These are phyloP conservation scores for Hydropsyche betteni DNA, from an alignment of 2,888 invertebrate genomes.

Conservation along the genomic window DNA sequence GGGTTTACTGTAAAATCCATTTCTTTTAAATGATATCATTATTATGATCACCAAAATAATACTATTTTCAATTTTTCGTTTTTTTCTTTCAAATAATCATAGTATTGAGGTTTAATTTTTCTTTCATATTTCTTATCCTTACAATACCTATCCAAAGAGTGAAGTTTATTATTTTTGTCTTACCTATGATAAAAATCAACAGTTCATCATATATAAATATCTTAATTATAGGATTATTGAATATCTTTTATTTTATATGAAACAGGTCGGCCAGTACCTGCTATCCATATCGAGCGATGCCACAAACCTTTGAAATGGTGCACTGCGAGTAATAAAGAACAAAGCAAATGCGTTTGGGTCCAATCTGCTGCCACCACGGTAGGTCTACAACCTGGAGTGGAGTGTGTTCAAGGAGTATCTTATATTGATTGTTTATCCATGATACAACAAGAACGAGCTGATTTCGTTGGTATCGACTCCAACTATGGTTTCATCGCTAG, in stretches of 20 bases:
- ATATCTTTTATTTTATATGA: not conserved
- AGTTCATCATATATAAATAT: not conserved
- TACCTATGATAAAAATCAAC: not conserved
- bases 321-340: slow-evolving; percentile 65
- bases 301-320: slow-evolving; percentile 69
- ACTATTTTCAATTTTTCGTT: too few relatives aligned
- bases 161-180: not conserved
- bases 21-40: too few relatives aligned
- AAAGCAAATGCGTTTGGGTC: slow-evolving; percentile 70
- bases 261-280: slow-evolving; percentile 58
- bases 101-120: too few relatives aligned
- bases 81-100: too few relatives aligned
- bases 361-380: slow-evolving; percentile 65
- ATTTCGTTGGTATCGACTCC: slow-evolving; percentile 70
- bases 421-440: slow-evolving; percentile 67
- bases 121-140: not conserved
- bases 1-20: too few relatives aligned
- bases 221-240: too few relatives aligned
- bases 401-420: slow-evolving; percentile 62
- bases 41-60: too few relatives aligned
- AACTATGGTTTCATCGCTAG: slow-evolving; percentile 72
- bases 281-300: slow-evolving; percentile 56
- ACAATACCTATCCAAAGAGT: not conserved
- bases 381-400: slow-evolving; percentile 69
- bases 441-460: slow-evolving; percentile 63